Evolutionary conservation across 2,113 vertebrate genomes (phyloP), one percentile per base, ranked within the genome.

Genomic region (Centropus bengalensis): DNA sequence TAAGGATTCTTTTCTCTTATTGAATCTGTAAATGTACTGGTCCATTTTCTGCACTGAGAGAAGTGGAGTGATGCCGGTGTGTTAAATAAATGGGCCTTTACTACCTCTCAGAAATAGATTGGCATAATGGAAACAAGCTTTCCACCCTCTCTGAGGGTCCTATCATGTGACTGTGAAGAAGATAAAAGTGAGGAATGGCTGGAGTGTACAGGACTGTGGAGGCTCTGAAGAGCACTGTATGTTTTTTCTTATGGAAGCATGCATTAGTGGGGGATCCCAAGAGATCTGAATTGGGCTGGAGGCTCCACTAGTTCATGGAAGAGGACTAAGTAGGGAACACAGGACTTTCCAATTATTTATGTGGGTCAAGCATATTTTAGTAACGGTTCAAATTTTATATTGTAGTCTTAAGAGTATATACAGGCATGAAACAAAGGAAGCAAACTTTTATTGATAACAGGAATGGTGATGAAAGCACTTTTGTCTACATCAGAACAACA

Each of bases 101-200:
- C 13, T 58, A 18, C 9, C 44, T 63, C 27, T 12, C 8, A 38
- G 63, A 70, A 56, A 11, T 49, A 62, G 70, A 40, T 26, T 30
- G 19, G 28, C 15, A 4, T 9, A 8, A 28, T 7, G 9, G 11
- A 71, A 82, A 55, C 18, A 60, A 85, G n/a, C 18, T 71, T 26
- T 42, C 30, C 32, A 12, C 28, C 71, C 4, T 42, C 32, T 5
- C 9, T 13, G 19, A 60, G 40, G 19, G 32, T 47, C 24, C 22
- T 42, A 45, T 60, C 11, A 7, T 0, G 1, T 36, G n/a, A 2
- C 12, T 52, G 44, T 1, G 2, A 36, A 36, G 22, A 27, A 51
- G 30, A 67, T 19, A 9, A 12, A 73, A 30, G 33, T 36, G 24
- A 36, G 44, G 59, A 32, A 6, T 36, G 22, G 30, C 27, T 63